A percentile compares a stretch with the other conserved stretches of the same genome.
phyloP scores from a whole-genome alignment of 2,888 invertebrate genomes.

The Nymphalis urticae region DNA sequence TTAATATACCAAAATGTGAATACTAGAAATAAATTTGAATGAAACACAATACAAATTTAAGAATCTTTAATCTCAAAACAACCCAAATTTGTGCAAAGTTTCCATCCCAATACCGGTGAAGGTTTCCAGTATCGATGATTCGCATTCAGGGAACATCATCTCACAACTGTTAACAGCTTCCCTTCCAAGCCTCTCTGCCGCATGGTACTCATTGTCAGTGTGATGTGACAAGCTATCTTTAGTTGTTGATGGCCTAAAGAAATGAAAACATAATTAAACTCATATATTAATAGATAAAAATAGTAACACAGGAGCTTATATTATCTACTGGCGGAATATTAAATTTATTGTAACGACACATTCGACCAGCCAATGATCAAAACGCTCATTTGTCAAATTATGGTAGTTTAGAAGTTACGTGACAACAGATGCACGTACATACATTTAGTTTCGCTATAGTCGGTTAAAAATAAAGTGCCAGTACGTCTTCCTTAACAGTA shows the following conservation, averaged over 20 bases:
- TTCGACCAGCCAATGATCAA: too few species aligned
- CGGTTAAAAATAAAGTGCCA: too few species aligned
- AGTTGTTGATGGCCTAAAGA: constrained; percentile 85
- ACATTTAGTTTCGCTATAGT: too few species aligned
- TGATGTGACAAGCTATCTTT: constrained; percentile 83
- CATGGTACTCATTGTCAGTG: constrained; percentile 87
- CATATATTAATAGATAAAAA: too few species aligned
- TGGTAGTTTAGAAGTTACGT: too few species aligned
- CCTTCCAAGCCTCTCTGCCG: constrained; percentile 86
- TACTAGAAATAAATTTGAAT: not conserved
- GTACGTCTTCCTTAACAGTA: too few species aligned
- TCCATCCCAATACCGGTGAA: constrained; percentile 78
- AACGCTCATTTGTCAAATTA: too few species aligned
- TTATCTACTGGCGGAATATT: too few species aligned
- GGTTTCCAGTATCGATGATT: constrained; percentile 81
- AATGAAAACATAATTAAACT: not conserved
- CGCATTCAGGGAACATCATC: constrained; percentile 84
- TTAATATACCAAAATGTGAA: too few species aligned
- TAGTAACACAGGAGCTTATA: too few species aligned
- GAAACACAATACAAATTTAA: not conserved
- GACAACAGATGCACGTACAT: too few species aligned
- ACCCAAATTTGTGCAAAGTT: constrained; percentile 71
- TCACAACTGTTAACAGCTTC: constrained; percentile 76
- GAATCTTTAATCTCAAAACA: constrained; percentile 45
- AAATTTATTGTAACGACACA: too few species aligned